Conservation (phyloP, 2,888 invertebrate species). For the Pimpla rufipes region DNA sequence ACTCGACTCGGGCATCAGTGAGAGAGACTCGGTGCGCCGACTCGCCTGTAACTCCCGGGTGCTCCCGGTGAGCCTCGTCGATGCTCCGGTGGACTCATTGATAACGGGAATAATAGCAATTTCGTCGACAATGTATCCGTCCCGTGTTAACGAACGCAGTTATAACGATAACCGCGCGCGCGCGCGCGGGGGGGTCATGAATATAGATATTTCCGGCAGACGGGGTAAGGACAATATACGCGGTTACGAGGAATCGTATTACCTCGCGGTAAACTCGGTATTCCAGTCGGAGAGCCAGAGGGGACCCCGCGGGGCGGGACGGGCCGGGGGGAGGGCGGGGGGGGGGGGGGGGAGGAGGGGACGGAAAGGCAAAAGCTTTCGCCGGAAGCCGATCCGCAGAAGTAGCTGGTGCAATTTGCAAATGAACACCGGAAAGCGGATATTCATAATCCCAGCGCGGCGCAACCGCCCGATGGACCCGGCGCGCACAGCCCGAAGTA, state of each 20-base stretch:
- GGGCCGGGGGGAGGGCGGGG: not conserved
- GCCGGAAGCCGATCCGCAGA: slow-evolving; percentile 70
- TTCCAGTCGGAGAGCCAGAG: slow-evolving; percentile 52
- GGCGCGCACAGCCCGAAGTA: slow-evolving; percentile 4
- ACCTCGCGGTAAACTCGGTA: slow-evolving; percentile 70
- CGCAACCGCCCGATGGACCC: slow-evolving; percentile 44
- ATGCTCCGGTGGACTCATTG: slow-evolving; percentile 6
- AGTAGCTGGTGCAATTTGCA: slow-evolving; percentile 73
- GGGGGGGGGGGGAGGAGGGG: slow-evolving; percentile 7
- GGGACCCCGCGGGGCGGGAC: not conserved
- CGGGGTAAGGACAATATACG: slow-evolving; percentile 22
- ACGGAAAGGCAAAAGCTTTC: slow-evolving; percentile 23
- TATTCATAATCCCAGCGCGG: slow-evolving; percentile 61
- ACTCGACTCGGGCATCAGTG: slow-evolving; percentile 1
- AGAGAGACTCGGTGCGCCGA: not conserved
- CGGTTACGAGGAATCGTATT: slow-evolving; percentile 70
- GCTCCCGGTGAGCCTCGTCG: not conserved
- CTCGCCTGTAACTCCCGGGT: not conserved
- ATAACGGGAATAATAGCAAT: not conserved
- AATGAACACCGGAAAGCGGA: slow-evolving; percentile 75
- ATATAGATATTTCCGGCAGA: slow-evolving; percentile 11
- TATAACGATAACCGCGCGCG: slow-evolving; percentile 12
- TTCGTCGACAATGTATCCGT: not conserved
- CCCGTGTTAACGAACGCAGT: slow-evolving; percentile 2
- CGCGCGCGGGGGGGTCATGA: too few species aligned